phyloP scores from a whole-genome alignment of 2,797 vertebrate genomes.

The Ispidina lecontei region DNA sequence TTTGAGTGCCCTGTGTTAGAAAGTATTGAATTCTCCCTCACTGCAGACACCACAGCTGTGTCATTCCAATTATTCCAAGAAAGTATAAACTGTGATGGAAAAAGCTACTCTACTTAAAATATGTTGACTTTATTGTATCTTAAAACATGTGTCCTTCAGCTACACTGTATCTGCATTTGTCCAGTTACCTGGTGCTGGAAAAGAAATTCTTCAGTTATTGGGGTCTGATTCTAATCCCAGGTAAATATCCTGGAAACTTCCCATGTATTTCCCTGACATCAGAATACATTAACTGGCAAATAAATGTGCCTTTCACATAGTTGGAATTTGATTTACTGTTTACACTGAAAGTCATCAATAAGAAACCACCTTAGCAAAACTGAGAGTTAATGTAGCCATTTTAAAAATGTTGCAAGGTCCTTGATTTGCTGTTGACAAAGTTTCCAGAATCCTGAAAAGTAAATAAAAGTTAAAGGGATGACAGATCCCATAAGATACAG shows the following conservation, averaged over 20 bases:
- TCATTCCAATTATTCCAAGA: not conserved
- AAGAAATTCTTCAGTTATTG: not conserved
- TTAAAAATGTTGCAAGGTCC: not conserved
- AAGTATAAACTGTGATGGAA: not conserved
- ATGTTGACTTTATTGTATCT: not conserved
- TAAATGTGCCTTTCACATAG: not conserved
- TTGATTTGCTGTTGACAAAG: not conserved
- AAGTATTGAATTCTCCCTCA: not conserved
- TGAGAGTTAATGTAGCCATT: not conserved
- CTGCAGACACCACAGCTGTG: accelerated
- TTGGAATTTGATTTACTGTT: not conserved
- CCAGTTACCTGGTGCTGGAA: not conserved
- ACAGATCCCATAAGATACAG: not conserved
- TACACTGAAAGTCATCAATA: not conserved
- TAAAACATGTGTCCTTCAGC: not conserved
- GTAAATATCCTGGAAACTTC: not conserved
- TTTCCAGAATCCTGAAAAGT: not conserved
- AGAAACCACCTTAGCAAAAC: not conserved
- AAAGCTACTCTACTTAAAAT: not conserved
- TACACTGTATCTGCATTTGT: not conserved
- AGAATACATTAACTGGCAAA: not conserved
- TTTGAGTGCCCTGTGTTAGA: not conserved
- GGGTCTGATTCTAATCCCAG: not conserved
- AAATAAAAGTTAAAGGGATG: not conserved
- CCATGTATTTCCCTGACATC: not conserved